Evolutionary conservation across 2,888 invertebrate species (phyloP), one percentile per base, ranked within the genome.

Genomic region (Caenorhabditis imperialis): DNA sequence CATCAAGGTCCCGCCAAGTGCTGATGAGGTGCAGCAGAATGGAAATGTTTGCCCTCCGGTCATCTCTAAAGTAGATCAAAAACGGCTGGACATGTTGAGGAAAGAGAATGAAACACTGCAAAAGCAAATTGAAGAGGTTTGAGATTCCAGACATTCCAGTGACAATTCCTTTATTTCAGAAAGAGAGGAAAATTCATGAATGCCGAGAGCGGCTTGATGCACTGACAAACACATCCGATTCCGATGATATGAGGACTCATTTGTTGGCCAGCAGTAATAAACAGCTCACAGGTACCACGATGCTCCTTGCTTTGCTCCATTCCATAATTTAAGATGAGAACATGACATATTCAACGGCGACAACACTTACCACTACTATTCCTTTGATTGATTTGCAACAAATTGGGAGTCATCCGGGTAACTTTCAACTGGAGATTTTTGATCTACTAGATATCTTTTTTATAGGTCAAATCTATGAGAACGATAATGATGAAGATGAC

Each of bases 71-170:
- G 61, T 79, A 0, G 87, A 87, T 47, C 97, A 98, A 88, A 96
- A 97, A 89, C 92, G 93, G 77, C 96, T 96, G 89, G 93, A 95
- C 86, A 94, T 95, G 88, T 91, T 99, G 65, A 91, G 95, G 65
- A 92, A 92, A 77, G 98, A 99, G 90, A 99, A 99, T 89, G 96
- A 96, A 88, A 95, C 97, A 88, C 91, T 99, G 77, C 95, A 96
- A 90, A 93, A 93, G 90, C 93, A 96, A 84, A 96, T 99, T 88
- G 85, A 86, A 61, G 82, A 82, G 78, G 86, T 86, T 30, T 30
- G 10, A 30, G 10, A 30, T 30, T 30, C 6, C 6, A 30, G 10
- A 30, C 6, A 30, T 10, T 7, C 6, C 30, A 30, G 10, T 7
- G 7, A 30, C 6, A 4, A 37, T 14, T 6, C 44, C 12, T 37